These are phyloP conservation scores for Danio rerio DNA, from an alignment of 2,113 vertebrate species.

Conservation along the genomic window DNA sequence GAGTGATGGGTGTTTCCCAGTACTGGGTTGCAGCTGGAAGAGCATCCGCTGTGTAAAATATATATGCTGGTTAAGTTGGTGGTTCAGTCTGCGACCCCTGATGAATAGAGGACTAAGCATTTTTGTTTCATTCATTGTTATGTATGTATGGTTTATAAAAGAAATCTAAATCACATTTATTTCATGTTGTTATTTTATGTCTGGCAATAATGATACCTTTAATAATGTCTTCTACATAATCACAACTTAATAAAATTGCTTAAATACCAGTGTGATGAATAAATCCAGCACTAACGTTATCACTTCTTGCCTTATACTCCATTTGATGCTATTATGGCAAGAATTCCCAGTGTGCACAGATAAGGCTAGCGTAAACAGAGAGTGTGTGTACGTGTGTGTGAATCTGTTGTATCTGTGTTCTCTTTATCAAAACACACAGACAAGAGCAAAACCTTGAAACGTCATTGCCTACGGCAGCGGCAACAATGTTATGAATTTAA, in stretches of 20 bases:
- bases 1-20: too few relatives aligned
- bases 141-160: too few relatives aligned
- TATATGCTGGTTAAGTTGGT: too few relatives aligned
- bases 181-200: too few relatives aligned
- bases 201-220: too few relatives aligned
- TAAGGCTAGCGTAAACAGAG: conserved; percentile 21
- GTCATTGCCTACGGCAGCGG: conserved; percentile 27
- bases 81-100: too few relatives aligned
- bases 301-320: not conserved
- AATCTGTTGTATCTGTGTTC: conserved; percentile 31
- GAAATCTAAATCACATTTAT: too few relatives aligned
- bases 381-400: not conserved
- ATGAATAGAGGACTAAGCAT: too few relatives aligned
- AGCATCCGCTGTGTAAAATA: too few relatives aligned
- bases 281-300: not conserved
- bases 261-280: not conserved
- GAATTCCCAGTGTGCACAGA: conserved; percentile 4
- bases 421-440: conserved; percentile 44
- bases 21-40: too few relatives aligned
- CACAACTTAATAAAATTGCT: not conserved
- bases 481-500: conserved; percentile 38
- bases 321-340: not conserved
- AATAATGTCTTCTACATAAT: too few relatives aligned
- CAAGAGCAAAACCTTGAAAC: conserved; percentile 40
- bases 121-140: too few relatives aligned